Conservation (phyloP, 64 coral and sea anemone genomes). For the Catalaphyllia jardinei region DNA sequence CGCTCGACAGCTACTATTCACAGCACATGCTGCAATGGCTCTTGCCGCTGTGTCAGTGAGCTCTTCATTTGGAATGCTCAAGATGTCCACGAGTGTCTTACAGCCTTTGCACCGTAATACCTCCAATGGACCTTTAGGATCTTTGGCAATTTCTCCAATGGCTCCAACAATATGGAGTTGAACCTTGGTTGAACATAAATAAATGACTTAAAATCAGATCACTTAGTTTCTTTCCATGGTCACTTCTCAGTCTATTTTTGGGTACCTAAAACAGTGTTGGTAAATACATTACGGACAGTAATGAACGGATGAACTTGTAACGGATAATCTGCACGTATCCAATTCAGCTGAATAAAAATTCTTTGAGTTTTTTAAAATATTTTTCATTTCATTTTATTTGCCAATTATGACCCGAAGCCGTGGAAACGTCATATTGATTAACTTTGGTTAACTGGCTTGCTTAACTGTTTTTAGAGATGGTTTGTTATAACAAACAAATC, state of each 20-base stretch:
- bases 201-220: not conserved
- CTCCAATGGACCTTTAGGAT: slow-evolving; percentile 44
- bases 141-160: slow-evolving; percentile 77
- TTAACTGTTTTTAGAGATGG: too few relatives aligned
- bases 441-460: too few relatives aligned
- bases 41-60: slow-evolving; percentile 57
- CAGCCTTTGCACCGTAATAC: slow-evolving; percentile 75
- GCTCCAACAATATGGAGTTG: slow-evolving; percentile 79
- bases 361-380: too few relatives aligned
- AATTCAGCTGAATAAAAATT: too few relatives aligned
- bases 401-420: too few relatives aligned
- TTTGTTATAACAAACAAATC: too few relatives aligned
- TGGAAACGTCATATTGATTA: too few relatives aligned
- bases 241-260: not conserved
- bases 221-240: not conserved
- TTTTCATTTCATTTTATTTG: too few relatives aligned
- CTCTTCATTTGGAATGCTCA: slow-evolving; percentile 69
- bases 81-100: slow-evolving; percentile 57
- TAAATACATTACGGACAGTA: too few relatives aligned
- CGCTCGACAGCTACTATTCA: slow-evolving; percentile 55
- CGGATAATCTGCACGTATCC: too few relatives aligned
- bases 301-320: too few relatives aligned
- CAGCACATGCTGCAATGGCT: slow-evolving; percentile 71
- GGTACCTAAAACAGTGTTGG: too few relatives aligned
- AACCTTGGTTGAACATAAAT: slow-evolving; percentile 29